These are phyloP conservation scores for Chelon auratus DNA, from an alignment of 2,797 vertebrate species.

Conservation along the genomic window DNA sequence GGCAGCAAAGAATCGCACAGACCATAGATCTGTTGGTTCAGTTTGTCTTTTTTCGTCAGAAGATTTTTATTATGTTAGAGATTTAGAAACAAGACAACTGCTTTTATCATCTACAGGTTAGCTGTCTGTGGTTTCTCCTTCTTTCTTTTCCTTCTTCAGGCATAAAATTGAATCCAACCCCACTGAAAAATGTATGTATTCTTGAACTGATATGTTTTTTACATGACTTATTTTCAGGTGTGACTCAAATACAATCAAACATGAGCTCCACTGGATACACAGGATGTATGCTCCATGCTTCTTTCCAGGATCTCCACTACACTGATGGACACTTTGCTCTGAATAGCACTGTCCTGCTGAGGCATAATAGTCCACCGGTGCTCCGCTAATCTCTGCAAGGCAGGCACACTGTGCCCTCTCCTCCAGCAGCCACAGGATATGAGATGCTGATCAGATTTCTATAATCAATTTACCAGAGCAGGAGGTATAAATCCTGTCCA, in stretches of 20 bases:
- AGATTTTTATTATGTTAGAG: constrained; percentile 33
- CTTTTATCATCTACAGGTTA: no score
- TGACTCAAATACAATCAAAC: constrained; percentile 20
- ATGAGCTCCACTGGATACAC: constrained; percentile 31
- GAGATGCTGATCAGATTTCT: constrained; percentile 85
- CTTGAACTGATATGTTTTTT: constrained; percentile 2
- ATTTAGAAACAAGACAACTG: neutral
- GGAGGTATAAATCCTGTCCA: constrained; percentile 85
- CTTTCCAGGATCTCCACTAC: constrained; percentile 56
- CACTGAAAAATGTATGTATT: constrained; percentile 11
- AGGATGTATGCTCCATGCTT: constrained; percentile 55
- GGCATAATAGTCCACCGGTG: constrained; percentile 68
- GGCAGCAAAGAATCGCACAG: constrained; percentile 1
- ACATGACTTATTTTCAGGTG: constrained; percentile 2
- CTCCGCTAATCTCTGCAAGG: constrained; percentile 72
- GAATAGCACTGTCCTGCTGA: constrained; percentile 67
- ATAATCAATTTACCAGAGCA: constrained; percentile 86
- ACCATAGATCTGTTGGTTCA: constrained; percentile 12
- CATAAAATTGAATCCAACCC: constrained; percentile 1
- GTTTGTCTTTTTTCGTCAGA: constrained; percentile 39
- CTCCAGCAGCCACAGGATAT: constrained; percentile 78
- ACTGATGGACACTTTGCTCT: constrained; percentile 57
- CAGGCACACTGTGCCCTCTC: constrained; percentile 68
- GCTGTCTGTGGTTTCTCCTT: constrained; percentile 1
- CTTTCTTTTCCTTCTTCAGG: constrained; percentile 4